Evolutionary conservation across 2,113 vertebrate genomes (phyloP), one percentile per base, ranked within the genome.

Genomic region (Chloebia gouldiae): DNA sequence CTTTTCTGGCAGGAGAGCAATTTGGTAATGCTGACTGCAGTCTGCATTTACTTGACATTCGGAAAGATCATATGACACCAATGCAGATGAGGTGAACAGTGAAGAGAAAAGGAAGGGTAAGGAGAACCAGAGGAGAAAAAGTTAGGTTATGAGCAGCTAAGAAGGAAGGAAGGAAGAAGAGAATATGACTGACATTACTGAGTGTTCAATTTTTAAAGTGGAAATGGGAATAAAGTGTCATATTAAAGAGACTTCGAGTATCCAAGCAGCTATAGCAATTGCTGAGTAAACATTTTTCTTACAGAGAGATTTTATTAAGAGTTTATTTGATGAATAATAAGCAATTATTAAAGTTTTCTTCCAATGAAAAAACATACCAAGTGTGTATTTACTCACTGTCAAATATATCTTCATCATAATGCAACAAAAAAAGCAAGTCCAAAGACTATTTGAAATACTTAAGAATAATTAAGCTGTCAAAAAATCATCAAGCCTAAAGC

Each of bases 31-130:
- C 94, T 96, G 78, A 96, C 94, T 94, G 83, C 88, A 96, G 92
- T 71, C 78, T 86, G 78, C 86, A 84, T 95, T 96, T 94, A 84
- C 80, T 94, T 95, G 94, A 96, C 95, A 92, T 94, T 97, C 72
- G 6, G n/a, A 94, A 94, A 94, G 84, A 96, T 95, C 85, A 81
- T 93, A 93, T 95, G 93, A 96, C 91, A 96, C 76, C 86, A 76
- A 87, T 95, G 95, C 80, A 87, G 93, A 95, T 85, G 82, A 95
- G 88, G 80, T 81, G 94, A 95, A 93, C 45, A 61, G 72, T 44
- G 49, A 94, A 86, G 51, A 94, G 64, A 84, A 94, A 80, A 91
- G 59, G 72, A 86, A 95, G 77, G 47, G 31, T 82, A 96, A 93
- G 70, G 50, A 84, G 66, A 92, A 47, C n/a, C 60, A 60, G 65